Evolutionary conservation across 2,113 vertebrate genomes (phyloP), one percentile per base, ranked within the genome.

Genomic region (Dasypus novemcinctus): DNA sequence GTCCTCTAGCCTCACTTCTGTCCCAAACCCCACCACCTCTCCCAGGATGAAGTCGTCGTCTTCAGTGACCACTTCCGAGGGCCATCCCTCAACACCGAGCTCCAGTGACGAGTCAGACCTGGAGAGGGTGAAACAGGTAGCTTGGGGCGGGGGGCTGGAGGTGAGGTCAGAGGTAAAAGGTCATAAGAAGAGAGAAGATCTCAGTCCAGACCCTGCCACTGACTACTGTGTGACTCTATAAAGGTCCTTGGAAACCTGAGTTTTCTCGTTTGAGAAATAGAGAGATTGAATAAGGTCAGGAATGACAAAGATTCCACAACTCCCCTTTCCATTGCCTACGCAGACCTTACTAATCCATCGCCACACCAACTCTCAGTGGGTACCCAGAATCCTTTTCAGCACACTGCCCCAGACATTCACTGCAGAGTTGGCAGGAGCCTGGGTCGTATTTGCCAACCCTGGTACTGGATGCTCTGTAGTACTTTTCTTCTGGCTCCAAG

Each of bases 101-200:
- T 91, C 95, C 68, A n/a, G 68, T 76, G 63, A 99, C 1, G 99
- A 99, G 49, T 98, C 99, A 0, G 99, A 99, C 80, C 96, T 99
- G 97, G 99, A 99, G 92, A 98, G 98, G 97, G 98, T 99, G 96
- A 99, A 99, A 97, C 99, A 99, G 98, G 99, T 99, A 96, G 33
- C 74, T 54, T 92, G 59, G 33, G 14, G 79, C 21, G 33, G 31
- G 20, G 84, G 17, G 21, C 4, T 23, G 3, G 18, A 59, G 46
- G 4, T 12, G 25, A 29, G 59, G 59, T 3, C 18, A 21, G 41
- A 38, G 79, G 3, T n/a, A 31, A 8, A 4, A 38, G 36, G 52
- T 15, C n/a, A 5, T 0, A 17, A 41, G 20, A 72, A 66, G 41
- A 82, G 33, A 64, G 13, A 27, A 49, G 36, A 8, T 31, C 63